Evolutionary conservation across 2,797 vertebrate species (phyloP).

Genomic region (Coccyzus lansbergi): DNA sequence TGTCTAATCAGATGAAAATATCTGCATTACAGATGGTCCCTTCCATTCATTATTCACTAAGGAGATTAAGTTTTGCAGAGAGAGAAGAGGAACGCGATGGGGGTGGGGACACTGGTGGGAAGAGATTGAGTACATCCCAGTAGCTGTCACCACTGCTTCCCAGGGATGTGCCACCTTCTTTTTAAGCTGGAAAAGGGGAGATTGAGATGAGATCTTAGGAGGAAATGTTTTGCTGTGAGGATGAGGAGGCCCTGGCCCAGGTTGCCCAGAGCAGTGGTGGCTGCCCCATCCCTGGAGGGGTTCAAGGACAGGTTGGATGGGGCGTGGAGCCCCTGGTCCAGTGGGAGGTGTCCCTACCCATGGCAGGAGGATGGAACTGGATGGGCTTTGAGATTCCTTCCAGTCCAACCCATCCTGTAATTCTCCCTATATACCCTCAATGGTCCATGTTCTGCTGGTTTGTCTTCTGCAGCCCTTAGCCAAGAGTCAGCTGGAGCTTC

Average conservation of each 20-base stretch:
- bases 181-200: no score
- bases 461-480: background rate
- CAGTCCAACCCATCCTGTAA: no score
- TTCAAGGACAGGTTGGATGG: no score
- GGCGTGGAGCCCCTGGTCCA: no score
- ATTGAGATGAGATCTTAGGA: no score
- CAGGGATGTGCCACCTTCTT: background rate
- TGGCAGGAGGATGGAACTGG: no score
- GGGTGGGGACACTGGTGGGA: slow-evolving; percentile 21
- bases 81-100: background rate
- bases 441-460: background rate
- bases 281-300: no score
- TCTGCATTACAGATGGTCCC: slow-evolving; percentile 66
- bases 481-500: background rate
- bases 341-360: no score
- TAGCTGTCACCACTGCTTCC: background rate
- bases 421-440: background rate
- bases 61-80: slow-evolving; percentile 53
- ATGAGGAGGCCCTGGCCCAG: no score
- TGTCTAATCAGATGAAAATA: slow-evolving; percentile 65
- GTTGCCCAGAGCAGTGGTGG: no score
- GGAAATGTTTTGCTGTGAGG: no score
- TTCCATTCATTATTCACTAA: slow-evolving; percentile 67
- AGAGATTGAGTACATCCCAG: background rate
- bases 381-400: no score